phyloP scores from a whole-genome alignment of 30 jellyfish, hydroid and myxozoan species.

The Euphysa ruthae region DNA sequence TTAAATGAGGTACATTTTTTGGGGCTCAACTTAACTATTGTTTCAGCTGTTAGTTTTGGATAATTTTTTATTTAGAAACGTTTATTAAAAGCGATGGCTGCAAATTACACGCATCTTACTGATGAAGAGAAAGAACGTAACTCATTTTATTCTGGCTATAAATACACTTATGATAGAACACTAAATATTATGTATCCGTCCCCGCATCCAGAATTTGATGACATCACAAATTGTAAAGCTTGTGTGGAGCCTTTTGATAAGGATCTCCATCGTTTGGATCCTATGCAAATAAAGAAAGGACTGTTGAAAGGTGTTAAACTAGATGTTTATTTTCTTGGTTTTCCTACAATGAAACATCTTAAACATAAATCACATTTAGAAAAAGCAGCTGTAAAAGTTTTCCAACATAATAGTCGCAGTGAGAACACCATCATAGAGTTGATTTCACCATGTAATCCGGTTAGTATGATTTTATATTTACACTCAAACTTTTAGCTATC shows the following conservation, averaged over 20 bases:
- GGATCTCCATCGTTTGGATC: constrained; percentile 38
- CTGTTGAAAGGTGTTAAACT: constrained; percentile 40
- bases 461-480: too few species aligned
- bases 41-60: background rate
- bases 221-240: constrained; percentile 72
- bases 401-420: constrained; percentile 54
- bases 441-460: background rate
- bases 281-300: constrained; percentile 52
- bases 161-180: constrained; percentile 44
- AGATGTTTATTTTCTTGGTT: constrained; percentile 77
- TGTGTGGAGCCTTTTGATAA: constrained; percentile 32
- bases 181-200: constrained; percentile 46
- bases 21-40: too few species aligned
- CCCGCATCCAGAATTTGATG: constrained; percentile 63
- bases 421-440: constrained; percentile 53
- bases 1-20: too few species aligned
- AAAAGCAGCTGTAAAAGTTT: constrained; percentile 80
- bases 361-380: constrained; percentile 38
- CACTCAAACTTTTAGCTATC: too few species aligned
- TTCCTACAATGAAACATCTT: constrained; percentile 78
- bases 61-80: constrained; percentile 48
- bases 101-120: constrained; percentile 44
- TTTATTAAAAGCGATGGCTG: constrained; percentile 61
- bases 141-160: constrained; percentile 48
- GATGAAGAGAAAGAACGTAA: constrained; percentile 78